Evolutionary conservation across 2,113 vertebrate genomes (phyloP), one percentile per base, ranked within the genome.

Genomic region (Gnathonemus longibarbis): DNA sequence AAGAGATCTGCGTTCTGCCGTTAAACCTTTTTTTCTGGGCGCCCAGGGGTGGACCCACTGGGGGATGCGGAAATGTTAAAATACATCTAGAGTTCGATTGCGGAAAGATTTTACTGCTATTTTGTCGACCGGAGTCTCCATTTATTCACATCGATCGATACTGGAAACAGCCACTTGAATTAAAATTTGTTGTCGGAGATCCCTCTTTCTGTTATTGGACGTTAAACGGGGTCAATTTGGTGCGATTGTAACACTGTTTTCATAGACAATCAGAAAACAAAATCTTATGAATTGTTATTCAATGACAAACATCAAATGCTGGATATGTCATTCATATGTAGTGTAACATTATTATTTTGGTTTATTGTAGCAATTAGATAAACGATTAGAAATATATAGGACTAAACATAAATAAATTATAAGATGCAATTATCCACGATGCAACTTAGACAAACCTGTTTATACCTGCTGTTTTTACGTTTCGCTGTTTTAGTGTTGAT

Each of bases 131-230:
- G 19, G 27, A 77, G 70, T 93, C 94, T 91, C 87, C 91, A 91
- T 93, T 92, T 83, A 90, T 92, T 42, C 49, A 45, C 74, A 56
- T 56, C 70, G 74, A 84, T 89, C 88, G 74, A 89, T 84, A n/a
- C 48, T 77, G 70, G 88, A 89, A 83, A 83, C 62, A 84, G 74
- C 48, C 74, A 7, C 74, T 89, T 89, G 88, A 56, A 89, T 89
- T 80, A 83, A 27, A 80, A 35, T 50, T 11, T 80, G 49, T 53
- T 89, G 70, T 45, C 24, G 74, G 74, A 39, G 70, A 89, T 11
- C 27, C 70, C 9, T 92, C 94, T 94, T 92, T 94, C 90, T 88
- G 13, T 87, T 92, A 91, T 87, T 3, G 3, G 46, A 24, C 39
- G 58, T 91, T 90, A 9, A 90, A 89, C 87, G 11, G 24, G 50